Conservation (phyloP, 2,888 invertebrate genomes). For the Automeris io region DNA sequence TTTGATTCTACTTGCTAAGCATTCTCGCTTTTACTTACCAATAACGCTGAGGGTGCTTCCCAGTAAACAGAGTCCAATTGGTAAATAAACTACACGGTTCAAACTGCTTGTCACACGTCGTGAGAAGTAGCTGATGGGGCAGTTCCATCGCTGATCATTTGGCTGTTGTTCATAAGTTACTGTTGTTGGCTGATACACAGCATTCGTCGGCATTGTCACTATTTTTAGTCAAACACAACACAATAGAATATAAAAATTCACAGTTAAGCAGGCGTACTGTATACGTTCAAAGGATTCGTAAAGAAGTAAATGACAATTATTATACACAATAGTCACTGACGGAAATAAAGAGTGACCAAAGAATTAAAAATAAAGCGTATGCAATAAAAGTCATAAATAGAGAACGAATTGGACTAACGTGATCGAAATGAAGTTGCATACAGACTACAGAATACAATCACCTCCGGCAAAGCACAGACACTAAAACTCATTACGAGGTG, state of each 20-base stretch:
- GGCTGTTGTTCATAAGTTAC: conserved; percentile 83
- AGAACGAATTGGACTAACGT: neutral
- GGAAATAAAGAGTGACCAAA: conserved; percentile 15
- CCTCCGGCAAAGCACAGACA: no score
- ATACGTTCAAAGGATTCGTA: conserved; percentile 15
- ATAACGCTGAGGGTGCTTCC: conserved; percentile 62
- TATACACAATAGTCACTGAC: conserved; percentile 19
- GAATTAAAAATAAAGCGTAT: conserved; percentile 10
- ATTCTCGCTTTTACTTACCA: conserved; percentile 50
- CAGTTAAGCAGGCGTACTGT: conserved; percentile 16
- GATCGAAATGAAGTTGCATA: neutral
- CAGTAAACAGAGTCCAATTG: conserved; percentile 57
- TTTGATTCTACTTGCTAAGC: no score
- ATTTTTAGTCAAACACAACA: conserved; percentile 15
- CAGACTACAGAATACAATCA: no score
- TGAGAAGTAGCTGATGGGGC: conserved; percentile 75
- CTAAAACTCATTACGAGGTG: no score
- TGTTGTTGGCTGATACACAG: conserved; percentile 87
- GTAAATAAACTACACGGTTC: conserved; percentile 60
- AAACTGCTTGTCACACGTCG: conserved; percentile 68
- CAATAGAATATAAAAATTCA: neutral
- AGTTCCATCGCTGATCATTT: conserved; percentile 75
- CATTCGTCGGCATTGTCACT: conserved; percentile 80
- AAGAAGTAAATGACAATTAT: conserved; percentile 27
- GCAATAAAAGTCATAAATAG: neutral